Conservation (phyloP, 1,140 invertebrate genomes). For the Drosophila aff. region DNA sequence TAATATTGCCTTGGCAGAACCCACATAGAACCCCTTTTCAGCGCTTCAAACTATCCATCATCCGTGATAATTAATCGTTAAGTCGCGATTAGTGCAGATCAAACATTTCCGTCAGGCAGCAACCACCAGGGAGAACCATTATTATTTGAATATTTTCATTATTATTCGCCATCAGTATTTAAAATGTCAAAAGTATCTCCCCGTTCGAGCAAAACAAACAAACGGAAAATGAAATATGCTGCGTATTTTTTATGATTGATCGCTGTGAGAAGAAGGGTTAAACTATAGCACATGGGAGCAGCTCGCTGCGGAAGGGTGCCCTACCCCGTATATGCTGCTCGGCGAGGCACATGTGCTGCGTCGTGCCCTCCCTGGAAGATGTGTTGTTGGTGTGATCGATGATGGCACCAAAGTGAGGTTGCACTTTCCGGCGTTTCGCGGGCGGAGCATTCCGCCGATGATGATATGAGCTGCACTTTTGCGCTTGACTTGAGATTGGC, state of each 20-base stretch:
- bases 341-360: constrained; percentile 39
- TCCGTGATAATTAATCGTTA: constrained; percentile 45
- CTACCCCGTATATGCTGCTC: not conserved
- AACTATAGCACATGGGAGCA: constrained; percentile 68
- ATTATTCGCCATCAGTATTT: constrained; percentile 52
- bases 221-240: constrained; percentile 30
- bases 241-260: constrained; percentile 68
- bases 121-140: constrained; percentile 22
- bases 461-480: constrained; percentile 54
- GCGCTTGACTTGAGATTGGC: constrained; percentile 48
- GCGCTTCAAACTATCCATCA: constrained; percentile 4
- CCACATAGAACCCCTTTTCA: constrained; percentile 21
- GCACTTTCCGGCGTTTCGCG: constrained; percentile 44
- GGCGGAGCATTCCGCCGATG: constrained; percentile 2
- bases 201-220: constrained; percentile 25
- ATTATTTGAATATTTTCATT: constrained; percentile 36
- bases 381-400: constrained; percentile 54
- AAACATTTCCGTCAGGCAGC: constrained; percentile 32
- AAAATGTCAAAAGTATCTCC: constrained; percentile 39
- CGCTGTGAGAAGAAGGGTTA: constrained; percentile 75
- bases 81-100: constrained; percentile 17
- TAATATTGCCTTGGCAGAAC: constrained; percentile 2
- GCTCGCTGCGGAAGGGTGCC: constrained; percentile 16
- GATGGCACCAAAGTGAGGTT: constrained; percentile 51
- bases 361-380: constrained; percentile 15